A percentile compares a stretch with the other conserved stretches of the same genome.
Evolutionary conservation across 2,113 vertebrate genomes (phyloP).

Genomic region (Trematocara stigmaticum): DNA sequence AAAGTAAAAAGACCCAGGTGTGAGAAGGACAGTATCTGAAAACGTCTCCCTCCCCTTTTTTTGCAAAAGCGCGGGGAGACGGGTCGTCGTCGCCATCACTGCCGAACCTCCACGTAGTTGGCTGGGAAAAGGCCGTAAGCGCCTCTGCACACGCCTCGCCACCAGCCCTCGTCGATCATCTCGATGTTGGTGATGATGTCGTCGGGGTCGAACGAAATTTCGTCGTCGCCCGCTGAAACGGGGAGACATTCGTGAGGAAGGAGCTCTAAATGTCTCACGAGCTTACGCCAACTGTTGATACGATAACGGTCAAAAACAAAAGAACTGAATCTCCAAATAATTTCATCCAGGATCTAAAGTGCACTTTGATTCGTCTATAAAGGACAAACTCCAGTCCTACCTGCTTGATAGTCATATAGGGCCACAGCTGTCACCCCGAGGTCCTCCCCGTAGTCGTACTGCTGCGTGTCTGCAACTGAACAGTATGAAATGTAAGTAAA

Average conservation of each 20-base stretch:
- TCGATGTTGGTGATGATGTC: slow-evolving; percentile 99
- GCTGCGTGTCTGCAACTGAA: slow-evolving; percentile 65
- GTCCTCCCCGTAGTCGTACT: slow-evolving; percentile 83
- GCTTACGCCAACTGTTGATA: neutral
- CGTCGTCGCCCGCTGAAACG: slow-evolving; percentile 85
- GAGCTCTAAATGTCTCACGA: neutral
- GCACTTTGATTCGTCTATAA: neutral
- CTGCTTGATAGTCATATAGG: slow-evolving; percentile 96
- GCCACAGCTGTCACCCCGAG: slow-evolving; percentile 91
- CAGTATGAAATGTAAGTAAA: neutral
- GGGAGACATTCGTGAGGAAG: neutral
- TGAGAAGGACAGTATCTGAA: neutral
- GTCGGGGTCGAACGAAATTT: slow-evolving; percentile 97
- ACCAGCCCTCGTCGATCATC: slow-evolving; percentile 98
- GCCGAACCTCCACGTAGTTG: slow-evolving; percentile 92
- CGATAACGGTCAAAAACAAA: accelerated
- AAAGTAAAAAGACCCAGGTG: neutral
- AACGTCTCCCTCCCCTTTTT: neutral
- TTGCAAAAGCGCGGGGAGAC: neutral
- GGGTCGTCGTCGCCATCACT: slow-evolving; percentile 55
- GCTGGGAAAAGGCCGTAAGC: slow-evolving; percentile 92
- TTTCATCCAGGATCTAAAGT: neutral
- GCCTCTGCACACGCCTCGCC: slow-evolving; percentile 89
- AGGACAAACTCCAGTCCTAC: slow-evolving; percentile 69
- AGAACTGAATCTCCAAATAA: neutral